Evolutionary conservation across 2,888 invertebrate genomes (phyloP).

Genomic region (Syrista parreyssii): DNA sequence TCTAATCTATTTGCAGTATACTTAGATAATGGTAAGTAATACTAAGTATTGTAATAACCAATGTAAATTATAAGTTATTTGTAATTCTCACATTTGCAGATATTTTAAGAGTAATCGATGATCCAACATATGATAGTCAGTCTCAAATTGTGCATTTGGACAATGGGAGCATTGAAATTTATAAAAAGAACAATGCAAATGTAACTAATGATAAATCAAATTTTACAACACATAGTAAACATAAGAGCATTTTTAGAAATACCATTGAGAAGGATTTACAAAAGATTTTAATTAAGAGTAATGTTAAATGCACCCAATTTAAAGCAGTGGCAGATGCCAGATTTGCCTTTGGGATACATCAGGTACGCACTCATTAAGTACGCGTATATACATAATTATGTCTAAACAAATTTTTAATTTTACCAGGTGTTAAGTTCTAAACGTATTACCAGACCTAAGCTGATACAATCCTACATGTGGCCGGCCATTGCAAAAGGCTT

Average conservation of each 20-base stretch:
- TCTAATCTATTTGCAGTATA: constrained; percentile 42
- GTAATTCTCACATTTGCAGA: constrained; percentile 14
- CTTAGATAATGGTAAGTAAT: constrained; percentile 36
- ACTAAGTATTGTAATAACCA: neutral
- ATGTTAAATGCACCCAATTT: constrained; percentile 39
- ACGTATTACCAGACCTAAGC: constrained; percentile 65
- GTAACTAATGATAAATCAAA: too few relatives aligned
- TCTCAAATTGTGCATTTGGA: too few relatives aligned
- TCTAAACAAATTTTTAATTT: constrained; percentile 10
- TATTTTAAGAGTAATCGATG: constrained; percentile 14
- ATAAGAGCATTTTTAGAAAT: constrained; percentile 14
- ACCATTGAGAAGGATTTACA: constrained; percentile 29
- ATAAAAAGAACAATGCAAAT: too few relatives aligned
- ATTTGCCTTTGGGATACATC: constrained; percentile 45
- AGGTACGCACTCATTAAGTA: constrained; percentile 24
- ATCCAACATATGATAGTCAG: neutral
- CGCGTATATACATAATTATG: constrained; percentile 2
- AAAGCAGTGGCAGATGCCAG: constrained; percentile 41
- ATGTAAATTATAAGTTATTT: constrained; percentile 3
- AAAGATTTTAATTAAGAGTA: constrained; percentile 47
- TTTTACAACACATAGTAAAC: neutral
- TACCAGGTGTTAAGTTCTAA: constrained; percentile 55
- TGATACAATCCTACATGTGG: constrained; percentile 79
- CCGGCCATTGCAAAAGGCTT: constrained; percentile 74
- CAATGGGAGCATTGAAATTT: too few relatives aligned